Evolutionary conservation across 2,113 vertebrate genomes (phyloP).

Genomic region (Sprattus sprattus): DNA sequence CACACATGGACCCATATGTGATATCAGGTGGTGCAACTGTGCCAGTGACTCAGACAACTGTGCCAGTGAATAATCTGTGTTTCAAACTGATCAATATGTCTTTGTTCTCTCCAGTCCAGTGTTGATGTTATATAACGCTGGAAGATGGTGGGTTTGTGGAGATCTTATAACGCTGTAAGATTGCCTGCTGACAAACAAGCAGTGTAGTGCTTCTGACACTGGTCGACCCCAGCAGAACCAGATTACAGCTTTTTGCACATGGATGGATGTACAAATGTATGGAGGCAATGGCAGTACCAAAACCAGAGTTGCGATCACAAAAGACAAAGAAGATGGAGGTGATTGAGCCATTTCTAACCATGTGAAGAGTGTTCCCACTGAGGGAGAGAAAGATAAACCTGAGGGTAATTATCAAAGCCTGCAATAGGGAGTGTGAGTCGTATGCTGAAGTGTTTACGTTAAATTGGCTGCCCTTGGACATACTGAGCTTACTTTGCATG

Average conservation of each 20-base stretch:
- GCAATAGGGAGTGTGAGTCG: background rate
- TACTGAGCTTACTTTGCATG: background rate
- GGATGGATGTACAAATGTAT: background rate
- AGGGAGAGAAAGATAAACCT: background rate
- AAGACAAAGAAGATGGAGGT: background rate
- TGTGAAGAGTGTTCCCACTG: background rate
- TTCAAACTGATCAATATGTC: background rate
- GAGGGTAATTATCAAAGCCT: background rate
- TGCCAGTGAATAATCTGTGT: background rate
- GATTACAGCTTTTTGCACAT: slow-evolving; percentile 1
- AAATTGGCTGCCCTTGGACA: background rate
- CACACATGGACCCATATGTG: background rate
- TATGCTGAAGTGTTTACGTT: background rate
- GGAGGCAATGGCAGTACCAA: background rate
- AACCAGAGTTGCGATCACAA: background rate
- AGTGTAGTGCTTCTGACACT: background rate
- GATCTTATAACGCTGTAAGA: background rate
- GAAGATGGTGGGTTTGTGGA: background rate
- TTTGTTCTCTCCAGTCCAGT: background rate
- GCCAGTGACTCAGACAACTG: background rate
- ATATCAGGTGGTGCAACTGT: background rate
- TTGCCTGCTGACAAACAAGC: background rate
- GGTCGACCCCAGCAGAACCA: background rate
- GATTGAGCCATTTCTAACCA: background rate
- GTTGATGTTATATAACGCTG: background rate